Base-by-base conservation (phyloP, 2,888 invertebrate genomes). In the Apamea monoglypha region DNA sequence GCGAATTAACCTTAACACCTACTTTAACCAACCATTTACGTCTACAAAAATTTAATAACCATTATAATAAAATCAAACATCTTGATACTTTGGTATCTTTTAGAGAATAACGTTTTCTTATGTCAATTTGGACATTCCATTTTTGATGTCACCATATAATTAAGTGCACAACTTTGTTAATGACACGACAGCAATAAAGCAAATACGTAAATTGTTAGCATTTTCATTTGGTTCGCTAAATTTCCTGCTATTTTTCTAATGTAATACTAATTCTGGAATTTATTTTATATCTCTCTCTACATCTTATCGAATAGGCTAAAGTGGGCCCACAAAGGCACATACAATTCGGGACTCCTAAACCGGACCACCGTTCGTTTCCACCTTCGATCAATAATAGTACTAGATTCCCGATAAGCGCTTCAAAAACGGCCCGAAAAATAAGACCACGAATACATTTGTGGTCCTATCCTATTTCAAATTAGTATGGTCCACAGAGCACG, bases 211-310 rank as follows among this genome's bases (percentile, higher is more conserved):
- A 36, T 40, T n/a, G 40, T 36, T 69, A 8, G 18, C 73, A 32
- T 69, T 82, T 82, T 76, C 3, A 63, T 64, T 80, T 44, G 7
- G 1, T 47, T 71, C 16, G 70, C 29, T 68, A 74, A 50, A 12
- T 50, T 44, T 75, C 44, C 63, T 80, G 44, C 12, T 47, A 36
- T 64, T 73, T 74, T 40, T 64, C 32, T 66, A 18, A 64, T 29
- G 47, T 80, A 84, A 81, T 76, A 81, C 61, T 84, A 76, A 44
- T 70, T 56, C 14, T 85, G 84, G 85, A 83, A 83, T 84, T 36
- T 16, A 7, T 44, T 80, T 75, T 59, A 73, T 18, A 71, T 47
- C 29, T 40, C 8, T 32, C 29, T 29, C 29, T 68, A 47, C 36
- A 36, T 69, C 14, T 32, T 16, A 25, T 25, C 25, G 32, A 25